Percentiles rank a stretch among this genome's conserved stretches.
These are phyloP conservation scores for Poecilia gillii DNA, from an alignment of 2,797 vertebrate species.

Conservation along the genomic window DNA sequence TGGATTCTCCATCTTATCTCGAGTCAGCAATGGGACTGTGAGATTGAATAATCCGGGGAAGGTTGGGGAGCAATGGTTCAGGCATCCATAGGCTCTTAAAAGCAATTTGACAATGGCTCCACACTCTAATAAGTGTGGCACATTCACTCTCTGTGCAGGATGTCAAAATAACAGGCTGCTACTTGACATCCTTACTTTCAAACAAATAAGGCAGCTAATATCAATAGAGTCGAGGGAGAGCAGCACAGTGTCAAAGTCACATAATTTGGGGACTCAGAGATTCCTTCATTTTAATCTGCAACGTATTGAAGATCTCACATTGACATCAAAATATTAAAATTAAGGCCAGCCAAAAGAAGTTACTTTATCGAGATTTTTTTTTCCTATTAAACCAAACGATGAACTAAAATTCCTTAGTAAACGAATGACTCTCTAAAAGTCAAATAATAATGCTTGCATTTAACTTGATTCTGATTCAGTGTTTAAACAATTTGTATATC, in stretches of 20 bases:
- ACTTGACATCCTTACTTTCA: constrained; percentile 46
- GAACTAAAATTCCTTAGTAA: not conserved
- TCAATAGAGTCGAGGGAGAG: constrained; percentile 19
- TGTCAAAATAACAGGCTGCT: constrained; percentile 55
- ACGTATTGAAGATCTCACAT: not conserved
- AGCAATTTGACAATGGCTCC: constrained; percentile 77
- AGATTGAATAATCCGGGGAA: constrained; percentile 83
- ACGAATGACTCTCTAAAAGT: not conserved
- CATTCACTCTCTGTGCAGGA: constrained; percentile 53
- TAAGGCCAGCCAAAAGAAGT: not conserved
- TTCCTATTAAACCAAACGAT: not conserved
- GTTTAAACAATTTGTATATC: not conserved
- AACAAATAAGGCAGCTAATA: constrained; percentile 52
- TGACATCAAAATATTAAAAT: not conserved
- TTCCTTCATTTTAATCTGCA: constrained; percentile 8
- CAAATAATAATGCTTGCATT: not conserved
- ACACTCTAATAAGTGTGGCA: constrained; percentile 71
- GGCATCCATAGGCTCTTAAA: constrained; percentile 78
- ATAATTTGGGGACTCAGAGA: not conserved
- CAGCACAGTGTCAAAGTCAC: constrained; percentile 39
- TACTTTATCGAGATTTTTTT: not conserved
- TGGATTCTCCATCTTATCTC: constrained; percentile 86
- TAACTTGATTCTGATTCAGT: not conserved
- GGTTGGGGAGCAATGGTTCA: constrained; percentile 81
- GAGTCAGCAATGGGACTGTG: constrained; percentile 75